Base-by-base conservation (phyloP, 1,140 invertebrate species). In the Zaprionus lachaisei region DNA sequence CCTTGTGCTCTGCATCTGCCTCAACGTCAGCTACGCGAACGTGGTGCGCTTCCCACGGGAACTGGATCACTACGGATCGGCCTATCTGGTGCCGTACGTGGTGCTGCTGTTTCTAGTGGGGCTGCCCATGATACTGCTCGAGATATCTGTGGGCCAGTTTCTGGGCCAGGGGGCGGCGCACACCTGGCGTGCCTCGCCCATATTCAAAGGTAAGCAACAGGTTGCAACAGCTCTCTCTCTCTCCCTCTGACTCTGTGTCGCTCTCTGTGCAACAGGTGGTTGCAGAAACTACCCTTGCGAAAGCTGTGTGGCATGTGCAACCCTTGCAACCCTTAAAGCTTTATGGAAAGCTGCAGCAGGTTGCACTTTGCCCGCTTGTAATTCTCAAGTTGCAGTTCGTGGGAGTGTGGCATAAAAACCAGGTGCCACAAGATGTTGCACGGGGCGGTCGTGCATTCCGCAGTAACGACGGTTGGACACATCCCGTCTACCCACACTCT, bases 11-110 rank as follows among this genome's bases (percentile, higher is more conserved):
- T 93, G 92, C 71, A 78, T 93, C 70, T 93, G 92, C 79, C 80
- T 93, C 12, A 93, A 93, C 74, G 77, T 93, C 47, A 92, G 92
- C 73, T 93, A 83, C 61, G 91, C 91, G 56, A 93, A 93, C 72
- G 81, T 93, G 71, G 92, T 93, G 56, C 90, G 92, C 72, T 93
- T 93, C 78, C 92, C 92, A 78, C 79, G 92, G 34, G 92, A 93
- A 82, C 67, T 93, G 79, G 92, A 93, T 62, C 80, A 70, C 72
- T 84, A 93, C 65, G 92, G 92, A 37, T 84, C 81, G 54, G 91
- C 92, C 57, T 93, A 91, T 77, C 76, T 93, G 65, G 49, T 93
- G 67, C 92, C 92, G 79, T 93, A 93, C 65, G 73, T 93, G 49
- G 77, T 83, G 49, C 73, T 93, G 79, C 76, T 93, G 51, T 89